Base-by-base conservation (phyloP, 2,113 vertebrate genomes). In the Asarcornis scutulata region DNA sequence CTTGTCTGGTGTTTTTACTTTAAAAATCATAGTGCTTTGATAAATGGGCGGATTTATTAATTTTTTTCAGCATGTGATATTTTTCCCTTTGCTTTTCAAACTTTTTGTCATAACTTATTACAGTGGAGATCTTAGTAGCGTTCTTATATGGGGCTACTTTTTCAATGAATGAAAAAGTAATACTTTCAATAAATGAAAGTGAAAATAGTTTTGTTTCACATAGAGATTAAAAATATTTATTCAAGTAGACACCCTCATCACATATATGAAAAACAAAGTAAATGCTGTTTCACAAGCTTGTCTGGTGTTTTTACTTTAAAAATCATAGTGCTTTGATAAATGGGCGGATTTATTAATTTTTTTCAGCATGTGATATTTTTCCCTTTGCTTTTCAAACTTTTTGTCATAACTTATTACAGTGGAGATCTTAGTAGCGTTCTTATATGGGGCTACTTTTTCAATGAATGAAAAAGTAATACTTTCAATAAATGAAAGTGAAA, bases 201-300 rank as follows among this genome's bases (percentile, higher is more conserved):
- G 36, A 77, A 95, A 91, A 44, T 40, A 67, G n/a, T 58, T 94
- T 78, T 81, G 31, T 79, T 88, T 88, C 71, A 86, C 55, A 59
- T 17, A 68, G 44, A 90, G 31, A 73, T 81, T 73, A 50, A 62
- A 80, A 88, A 79, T 67, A 48, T 46, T 83, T 93, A 31, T 73
- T 93, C 11, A 83, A 86, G 42, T 20, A 83, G 40, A 50, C 9
- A 4, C 4, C 31, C 6, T 69, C 31, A 62, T 53, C 4, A 22
- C 64, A 8, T 52, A 38, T 85, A 77, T 77, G 38, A 74, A 85
- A 83, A 94, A 64, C 25, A 25, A 56, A 75, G 31, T 42, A 64
- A 62, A 9, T 20, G 36, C 8, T 56, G 6, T 74, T 88, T 88
- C 22, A 36, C n/a, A 60, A 27, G 25, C 44, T 2, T 60, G 7